These are phyloP conservation scores for Sciaenops ocellatus DNA, from an alignment of 2,797 vertebrate species.

Conservation along the genomic window DNA sequence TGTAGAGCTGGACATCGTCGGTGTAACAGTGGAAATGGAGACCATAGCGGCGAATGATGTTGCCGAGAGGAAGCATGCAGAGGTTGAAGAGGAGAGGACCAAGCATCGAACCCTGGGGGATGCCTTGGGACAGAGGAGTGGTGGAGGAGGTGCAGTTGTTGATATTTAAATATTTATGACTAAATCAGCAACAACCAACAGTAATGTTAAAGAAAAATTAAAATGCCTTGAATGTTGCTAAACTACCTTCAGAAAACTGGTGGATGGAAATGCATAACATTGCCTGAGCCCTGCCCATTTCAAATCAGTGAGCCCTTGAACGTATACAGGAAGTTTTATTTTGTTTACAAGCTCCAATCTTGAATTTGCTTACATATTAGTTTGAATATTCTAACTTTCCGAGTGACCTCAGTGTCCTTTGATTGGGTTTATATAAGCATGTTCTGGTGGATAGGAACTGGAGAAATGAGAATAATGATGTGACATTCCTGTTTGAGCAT, in stretches of 20 bases:
- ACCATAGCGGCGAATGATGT: too few species aligned
- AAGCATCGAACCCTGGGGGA: too few species aligned
- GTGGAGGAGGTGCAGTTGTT: too few species aligned
- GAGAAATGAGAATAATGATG: slow-evolving; percentile 55
- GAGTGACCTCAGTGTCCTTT: slow-evolving; percentile 32
- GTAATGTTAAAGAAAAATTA: too few species aligned
- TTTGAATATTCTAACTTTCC: slow-evolving; percentile 18
- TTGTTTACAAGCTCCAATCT: slow-evolving; percentile 6
- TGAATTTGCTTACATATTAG: not conserved
- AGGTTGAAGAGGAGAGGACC: too few species aligned
- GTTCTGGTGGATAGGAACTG: slow-evolving; percentile 20
- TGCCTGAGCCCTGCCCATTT: not conserved
- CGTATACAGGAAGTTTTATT: not conserved
- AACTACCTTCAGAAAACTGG: too few species aligned
- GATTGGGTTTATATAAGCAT: slow-evolving; percentile 26
- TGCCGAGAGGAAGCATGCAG: too few species aligned
- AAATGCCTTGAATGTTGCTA: too few species aligned
- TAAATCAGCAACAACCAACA: not conserved
- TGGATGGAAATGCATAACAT: too few species aligned
- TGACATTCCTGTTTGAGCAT: slow-evolving; percentile 32
- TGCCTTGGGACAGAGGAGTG: too few species aligned
- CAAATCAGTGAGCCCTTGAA: not conserved
- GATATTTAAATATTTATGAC: not conserved
- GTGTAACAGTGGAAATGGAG: too few species aligned
- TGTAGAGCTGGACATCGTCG: too few species aligned